Conservation (phyloP, 2,113 vertebrate genomes). For the Sprattus sprattus region DNA sequence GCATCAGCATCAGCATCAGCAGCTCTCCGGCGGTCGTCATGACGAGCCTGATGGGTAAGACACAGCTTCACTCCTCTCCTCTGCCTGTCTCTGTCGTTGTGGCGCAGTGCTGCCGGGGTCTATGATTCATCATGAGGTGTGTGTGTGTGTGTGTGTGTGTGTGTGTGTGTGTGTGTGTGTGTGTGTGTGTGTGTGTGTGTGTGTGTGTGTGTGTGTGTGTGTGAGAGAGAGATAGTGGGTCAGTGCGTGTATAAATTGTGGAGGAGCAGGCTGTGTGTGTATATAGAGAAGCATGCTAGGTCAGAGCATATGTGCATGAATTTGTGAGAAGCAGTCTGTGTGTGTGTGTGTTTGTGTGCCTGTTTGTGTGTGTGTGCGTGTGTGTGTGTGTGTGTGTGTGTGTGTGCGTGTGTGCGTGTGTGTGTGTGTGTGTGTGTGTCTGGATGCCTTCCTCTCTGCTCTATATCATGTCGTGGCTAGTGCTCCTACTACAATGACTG, state of each 20-base stretch:
- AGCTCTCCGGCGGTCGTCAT: conserved; percentile 68
- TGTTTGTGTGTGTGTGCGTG: not conserved
- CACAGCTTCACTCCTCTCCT: conserved; percentile 21
- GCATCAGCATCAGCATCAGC: conserved; percentile 61
- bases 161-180: conserved; percentile 11
- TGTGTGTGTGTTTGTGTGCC: not conserved
- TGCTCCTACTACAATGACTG: no score
- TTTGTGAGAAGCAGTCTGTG: conserved; percentile 50
- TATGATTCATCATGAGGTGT: not conserved
- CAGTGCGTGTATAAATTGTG: no score
- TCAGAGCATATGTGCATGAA: no score
- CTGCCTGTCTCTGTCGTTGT: not conserved
- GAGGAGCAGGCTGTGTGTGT: no score
- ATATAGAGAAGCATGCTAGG: no score
- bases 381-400: not conserved
- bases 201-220: not conserved
- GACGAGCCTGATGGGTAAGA: conserved; percentile 70
- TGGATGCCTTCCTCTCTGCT: no score
- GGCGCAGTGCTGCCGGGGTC: not conserved
- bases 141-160: conserved; percentile 28
- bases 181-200: conserved; percentile 14
- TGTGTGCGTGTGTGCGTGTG: not conserved
- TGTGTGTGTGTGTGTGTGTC: not conserved
- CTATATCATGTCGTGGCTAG: no score
- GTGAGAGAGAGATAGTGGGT: no score